Base-by-base conservation (phyloP, 2,797 vertebrate genomes). In the Argya squamiceps region DNA sequence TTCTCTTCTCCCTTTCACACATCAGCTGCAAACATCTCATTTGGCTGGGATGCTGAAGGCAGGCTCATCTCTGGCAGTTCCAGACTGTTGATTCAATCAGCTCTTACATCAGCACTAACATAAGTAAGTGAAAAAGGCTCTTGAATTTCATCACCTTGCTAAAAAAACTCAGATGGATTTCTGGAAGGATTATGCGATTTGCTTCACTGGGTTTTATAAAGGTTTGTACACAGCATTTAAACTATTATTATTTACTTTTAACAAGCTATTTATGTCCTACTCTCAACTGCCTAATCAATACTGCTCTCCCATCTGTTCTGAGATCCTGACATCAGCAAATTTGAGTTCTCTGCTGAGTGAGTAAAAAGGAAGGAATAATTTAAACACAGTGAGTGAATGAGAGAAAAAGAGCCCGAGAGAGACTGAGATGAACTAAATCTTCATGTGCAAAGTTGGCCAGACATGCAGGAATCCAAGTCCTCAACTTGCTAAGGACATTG, bases 181-280 rank as follows among this genome's bases (percentile, higher is more conserved):
- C 91, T 59, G 76, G 55, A 47, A 85, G 21, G 73, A 86, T 96
- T 81, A 81, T 93, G 93, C 5, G 43, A 86, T 96, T 94, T 84
- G 76, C 91, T 96, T 89, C 92, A 69, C 76, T 85, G 43, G 65
- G 53, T 84, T 92, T 96, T 79, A 78, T 73, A 94, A 86, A 89
- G 96, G 82, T 96, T 97, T 96, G 89, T 91, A 91, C 93, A 92
- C 18, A 83, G 79, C 79, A 71, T 88, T 96, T 96, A 92, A 94
- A 78, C 79, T 50, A 92, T 91, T 96, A 90, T 95, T 94, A 96
- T 96, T 97, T 96, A 96, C 92, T 96, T 88, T 78, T 92, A 96
- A 95, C 92, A 94, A 95, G 92, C 91, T 94, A 89, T 95, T 95
- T 95, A 88, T 73, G 82, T 65, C 69, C 55, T 86, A 4, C 82